These are phyloP conservation scores for Caenorhabditis panamensis DNA, from an alignment of 2,888 invertebrate genomes.

Conservation along the genomic window DNA sequence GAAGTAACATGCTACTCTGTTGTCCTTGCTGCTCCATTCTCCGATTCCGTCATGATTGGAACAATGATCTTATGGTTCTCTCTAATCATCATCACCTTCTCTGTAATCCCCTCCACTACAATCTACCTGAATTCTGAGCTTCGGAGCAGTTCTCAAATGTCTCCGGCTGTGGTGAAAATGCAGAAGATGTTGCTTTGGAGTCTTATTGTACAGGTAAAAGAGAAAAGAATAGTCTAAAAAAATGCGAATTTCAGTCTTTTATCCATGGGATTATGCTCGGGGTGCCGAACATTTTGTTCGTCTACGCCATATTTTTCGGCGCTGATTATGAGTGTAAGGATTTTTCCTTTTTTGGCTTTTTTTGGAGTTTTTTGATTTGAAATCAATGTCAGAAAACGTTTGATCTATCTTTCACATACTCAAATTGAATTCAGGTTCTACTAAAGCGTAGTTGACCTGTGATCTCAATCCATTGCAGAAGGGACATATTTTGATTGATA, in stretches of 20 bases:
- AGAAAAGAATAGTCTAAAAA: background rate
- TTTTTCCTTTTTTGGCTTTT: too few relatives aligned
- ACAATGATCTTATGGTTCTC: constrained; percentile 34
- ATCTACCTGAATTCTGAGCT: constrained; percentile 29
- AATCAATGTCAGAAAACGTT: too few relatives aligned
- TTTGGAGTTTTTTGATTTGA: too few relatives aligned
- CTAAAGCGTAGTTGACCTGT: background rate
- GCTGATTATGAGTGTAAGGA: constrained; percentile 21
- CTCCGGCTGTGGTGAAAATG: constrained; percentile 28
- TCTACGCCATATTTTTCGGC: constrained; percentile 39
- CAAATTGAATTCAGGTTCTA: background rate
- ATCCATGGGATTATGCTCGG: constrained; percentile 38
- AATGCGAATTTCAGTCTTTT: constrained; percentile 20
- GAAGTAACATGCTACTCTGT: constrained; percentile 36
- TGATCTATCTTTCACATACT: too few relatives aligned
- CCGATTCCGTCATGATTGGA: constrained; percentile 33
- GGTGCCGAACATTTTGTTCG: constrained; percentile 24
- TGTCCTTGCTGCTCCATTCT: constrained; percentile 46
- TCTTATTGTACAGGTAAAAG: constrained; percentile 23
- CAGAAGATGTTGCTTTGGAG: constrained; percentile 31
- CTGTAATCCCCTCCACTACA: constrained; percentile 31
- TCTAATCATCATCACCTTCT: constrained; percentile 27
- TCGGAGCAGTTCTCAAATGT: constrained; percentile 13
- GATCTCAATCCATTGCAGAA: background rate
- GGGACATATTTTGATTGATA: background rate